Evolutionary conservation across 1,140 invertebrate species (phyloP), one percentile per base, ranked within the genome.

Genomic region (Drosophila kurseongensis): DNA sequence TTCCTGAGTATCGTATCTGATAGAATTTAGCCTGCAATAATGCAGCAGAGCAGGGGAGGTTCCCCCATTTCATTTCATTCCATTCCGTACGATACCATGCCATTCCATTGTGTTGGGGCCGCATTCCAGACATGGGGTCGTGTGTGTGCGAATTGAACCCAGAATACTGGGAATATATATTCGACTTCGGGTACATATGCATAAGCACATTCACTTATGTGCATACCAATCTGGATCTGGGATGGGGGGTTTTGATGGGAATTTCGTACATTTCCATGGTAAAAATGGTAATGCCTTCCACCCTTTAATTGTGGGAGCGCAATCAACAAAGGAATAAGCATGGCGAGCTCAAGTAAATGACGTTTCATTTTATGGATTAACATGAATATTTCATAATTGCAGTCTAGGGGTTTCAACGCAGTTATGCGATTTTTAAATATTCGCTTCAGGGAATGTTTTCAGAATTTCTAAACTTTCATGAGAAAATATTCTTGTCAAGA

Each of bases 91-190:
- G 55, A 63, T 62, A 57, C 42, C 61, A 65, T 61, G 54, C 63
- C 63, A 67, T 67, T 41, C 67, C 63, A 71, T 71, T 71, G 62
- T 69, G 73, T 68, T 77, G 79, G 84, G 78, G 83, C 71, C 84
- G 84, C 78, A 85, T 85, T 86, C 82, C 78, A 78, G 68, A 73
- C 75, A 66, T 75, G 73, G 80, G 82, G 81, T 85, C 81, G 82
- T 78, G 29, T 82, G 75, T 78, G 84, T 74, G 52, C 62, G 61
- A 68, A 66, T 75, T 76, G 48, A 63, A 58, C 69, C 67, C 67
- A 71, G 66, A 72, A 71, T 72, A 72, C 68, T 71, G 68, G 67
- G 68, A 72, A 71, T 58, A 72, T 63, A 16, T 48, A 27, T 51
- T 14, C 27, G 13, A 14, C 14, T 16, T 27, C 16, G 42, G 14